Evolutionary conservation across 2,113 vertebrate genomes (phyloP).

Genomic region (Ifrita kowaldi): DNA sequence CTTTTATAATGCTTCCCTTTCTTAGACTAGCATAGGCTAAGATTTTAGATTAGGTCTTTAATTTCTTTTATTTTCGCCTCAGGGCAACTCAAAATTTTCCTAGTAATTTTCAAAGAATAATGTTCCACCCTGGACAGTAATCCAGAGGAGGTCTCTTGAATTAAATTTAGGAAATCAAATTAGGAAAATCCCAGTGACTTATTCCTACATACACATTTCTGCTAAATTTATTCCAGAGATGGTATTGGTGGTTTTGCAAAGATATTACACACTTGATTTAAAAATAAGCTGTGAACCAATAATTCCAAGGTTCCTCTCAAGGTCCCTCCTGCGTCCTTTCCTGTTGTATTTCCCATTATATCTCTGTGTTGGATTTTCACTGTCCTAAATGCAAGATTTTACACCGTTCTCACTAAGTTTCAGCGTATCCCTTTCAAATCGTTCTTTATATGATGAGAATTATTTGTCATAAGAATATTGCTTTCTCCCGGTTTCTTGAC

Average conservation of each 20-base stretch:
- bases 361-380: not conserved
- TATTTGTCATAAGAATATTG: not conserved
- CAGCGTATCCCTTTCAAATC: not conserved
- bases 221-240: not conserved
- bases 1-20: not conserved
- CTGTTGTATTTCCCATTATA: not conserved
- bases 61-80: not conserved
- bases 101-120: not conserved
- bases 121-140: not conserved
- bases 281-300: not conserved
- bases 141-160: not conserved
- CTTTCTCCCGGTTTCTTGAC: not conserved
- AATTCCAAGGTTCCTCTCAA: not conserved
- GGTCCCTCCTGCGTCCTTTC: not conserved
- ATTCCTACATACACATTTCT: not conserved
- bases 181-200: not conserved
- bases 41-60: not conserved
- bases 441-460: not conserved
- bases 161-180: too few species aligned
- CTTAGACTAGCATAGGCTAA: not conserved
- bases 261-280: not conserved
- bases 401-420: not conserved
- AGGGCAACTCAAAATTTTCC: not conserved
- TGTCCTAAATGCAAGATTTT: not conserved
- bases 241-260: not conserved